Percentiles rank a stretch among this genome's conserved stretches.
phyloP scores from a whole-genome alignment of 2,888 invertebrate species.

The Agrotis puta region DNA sequence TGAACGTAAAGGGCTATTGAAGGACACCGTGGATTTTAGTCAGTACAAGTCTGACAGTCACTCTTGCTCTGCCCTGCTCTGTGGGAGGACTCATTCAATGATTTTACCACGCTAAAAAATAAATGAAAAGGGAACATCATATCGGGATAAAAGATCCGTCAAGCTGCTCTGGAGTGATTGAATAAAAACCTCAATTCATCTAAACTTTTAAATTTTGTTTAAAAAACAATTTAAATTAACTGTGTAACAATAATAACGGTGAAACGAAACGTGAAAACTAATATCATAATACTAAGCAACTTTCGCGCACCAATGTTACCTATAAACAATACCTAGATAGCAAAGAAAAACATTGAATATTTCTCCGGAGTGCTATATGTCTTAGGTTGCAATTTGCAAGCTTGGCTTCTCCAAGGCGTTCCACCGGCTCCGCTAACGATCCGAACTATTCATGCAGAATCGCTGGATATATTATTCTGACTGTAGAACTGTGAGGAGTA shows the following conservation, averaged over 20 bases:
- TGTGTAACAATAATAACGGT: slow-evolving; percentile 20
- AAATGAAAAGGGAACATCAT: no score
- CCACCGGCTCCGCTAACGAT: slow-evolving; percentile 33
- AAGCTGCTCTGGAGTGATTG: no score
- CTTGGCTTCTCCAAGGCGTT: slow-evolving; percentile 14
- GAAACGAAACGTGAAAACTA: slow-evolving; percentile 12
- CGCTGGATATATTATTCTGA: slow-evolving; percentile 16
- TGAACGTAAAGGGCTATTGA: no score
- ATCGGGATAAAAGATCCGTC: no score
- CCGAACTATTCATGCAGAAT: slow-evolving; percentile 44
- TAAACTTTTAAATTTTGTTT: no score
- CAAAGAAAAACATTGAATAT: slow-evolving; percentile 29
- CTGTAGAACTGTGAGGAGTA: slow-evolving; percentile 11
- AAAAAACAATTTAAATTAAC: no score
- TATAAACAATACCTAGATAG: slow-evolving; percentile 6
- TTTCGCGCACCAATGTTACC: neutral
- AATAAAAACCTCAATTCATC: no score
- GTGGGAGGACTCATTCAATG: no score
- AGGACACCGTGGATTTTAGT: no score
- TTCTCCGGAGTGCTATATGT: slow-evolving; percentile 23
- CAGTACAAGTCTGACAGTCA: no score
- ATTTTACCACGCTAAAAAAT: no score
- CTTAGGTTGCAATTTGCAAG: slow-evolving; percentile 34
- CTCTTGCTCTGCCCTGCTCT: no score
- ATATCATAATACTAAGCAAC: neutral